Evolutionary conservation across 2,888 invertebrate genomes (phyloP).

Genomic region (Sarcophaga subvicina): DNA sequence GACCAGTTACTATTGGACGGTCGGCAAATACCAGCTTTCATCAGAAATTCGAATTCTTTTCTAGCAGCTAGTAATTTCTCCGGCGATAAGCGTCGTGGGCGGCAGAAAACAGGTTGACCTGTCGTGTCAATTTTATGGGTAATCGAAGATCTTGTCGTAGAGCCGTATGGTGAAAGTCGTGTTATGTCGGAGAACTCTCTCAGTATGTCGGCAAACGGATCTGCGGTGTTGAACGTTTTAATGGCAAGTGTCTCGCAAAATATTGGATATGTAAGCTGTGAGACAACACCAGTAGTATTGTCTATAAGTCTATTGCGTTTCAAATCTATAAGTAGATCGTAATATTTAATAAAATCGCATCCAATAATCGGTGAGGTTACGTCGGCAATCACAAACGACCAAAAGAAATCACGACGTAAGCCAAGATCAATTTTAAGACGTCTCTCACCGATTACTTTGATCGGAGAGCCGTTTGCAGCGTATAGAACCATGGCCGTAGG

Average conservation of each 20-base stretch:
- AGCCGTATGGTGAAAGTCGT: slow-evolving; percentile 29
- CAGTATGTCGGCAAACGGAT: slow-evolving; percentile 6
- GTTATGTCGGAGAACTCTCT: slow-evolving; percentile 32
- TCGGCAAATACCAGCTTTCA: slow-evolving; percentile 46
- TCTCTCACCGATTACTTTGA: no score
- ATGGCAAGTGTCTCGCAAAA: neutral
- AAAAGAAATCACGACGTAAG: no score
- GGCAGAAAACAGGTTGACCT: slow-evolving; percentile 37
- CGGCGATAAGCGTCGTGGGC: slow-evolving; percentile 9
- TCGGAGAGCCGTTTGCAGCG: no score
- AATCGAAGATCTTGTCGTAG: neutral
- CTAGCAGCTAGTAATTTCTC: slow-evolving; percentile 39
- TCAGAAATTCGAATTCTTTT: slow-evolving; percentile 46
- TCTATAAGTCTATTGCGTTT: slow-evolving; percentile 13
- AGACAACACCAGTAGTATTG: neutral
- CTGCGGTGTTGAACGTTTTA: neutral
- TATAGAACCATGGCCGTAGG: no score
- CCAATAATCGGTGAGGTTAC: no score
- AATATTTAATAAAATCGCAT: no score
- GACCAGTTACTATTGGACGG: slow-evolving; percentile 48
- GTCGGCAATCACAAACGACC: no score
- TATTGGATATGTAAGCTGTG: neutral
- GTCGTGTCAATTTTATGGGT: slow-evolving; percentile 35
- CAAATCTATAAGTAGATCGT: slow-evolving; percentile 6
- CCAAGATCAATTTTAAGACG: no score